Evolutionary conservation across 2,113 vertebrate species (phyloP).

Genomic region (Prinia subflava): DNA sequence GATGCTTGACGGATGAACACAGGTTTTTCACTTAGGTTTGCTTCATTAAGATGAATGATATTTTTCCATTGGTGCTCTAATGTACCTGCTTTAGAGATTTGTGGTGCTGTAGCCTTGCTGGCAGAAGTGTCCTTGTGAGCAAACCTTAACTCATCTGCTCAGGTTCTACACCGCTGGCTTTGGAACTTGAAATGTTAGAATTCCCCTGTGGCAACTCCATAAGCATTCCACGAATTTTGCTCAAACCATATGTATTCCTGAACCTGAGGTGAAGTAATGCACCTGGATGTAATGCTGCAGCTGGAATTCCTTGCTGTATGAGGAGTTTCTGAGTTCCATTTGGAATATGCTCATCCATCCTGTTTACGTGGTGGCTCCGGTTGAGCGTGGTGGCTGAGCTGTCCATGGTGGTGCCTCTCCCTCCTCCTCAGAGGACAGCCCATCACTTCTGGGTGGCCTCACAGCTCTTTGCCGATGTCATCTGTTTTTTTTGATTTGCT

Average conservation of each 20-base stretch:
- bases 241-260: not conserved
- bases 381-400: not conserved
- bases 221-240: not conserved
- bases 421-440: not conserved
- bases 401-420: slow-evolving; percentile 41
- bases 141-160: not conserved
- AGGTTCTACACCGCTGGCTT: not conserved
- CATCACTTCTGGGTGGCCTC: not conserved
- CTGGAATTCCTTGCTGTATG: not conserved
- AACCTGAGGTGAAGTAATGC: not conserved
- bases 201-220: not conserved
- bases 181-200: not conserved
- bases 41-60: not conserved
- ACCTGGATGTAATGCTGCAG: not conserved
- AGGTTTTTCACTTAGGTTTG: not conserved
- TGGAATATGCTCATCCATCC: not conserved
- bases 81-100: not conserved
- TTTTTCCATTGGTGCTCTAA: not conserved
- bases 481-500: not conserved
- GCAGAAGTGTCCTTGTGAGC: not conserved
- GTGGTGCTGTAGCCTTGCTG: not conserved
- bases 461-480: fast-evolving
- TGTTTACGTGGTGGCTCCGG: not conserved
- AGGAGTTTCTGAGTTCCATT: not conserved
- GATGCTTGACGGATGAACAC: not conserved